phyloP scores from a whole-genome alignment of 2,797 vertebrate species.

The Thamnophis elegans region DNA sequence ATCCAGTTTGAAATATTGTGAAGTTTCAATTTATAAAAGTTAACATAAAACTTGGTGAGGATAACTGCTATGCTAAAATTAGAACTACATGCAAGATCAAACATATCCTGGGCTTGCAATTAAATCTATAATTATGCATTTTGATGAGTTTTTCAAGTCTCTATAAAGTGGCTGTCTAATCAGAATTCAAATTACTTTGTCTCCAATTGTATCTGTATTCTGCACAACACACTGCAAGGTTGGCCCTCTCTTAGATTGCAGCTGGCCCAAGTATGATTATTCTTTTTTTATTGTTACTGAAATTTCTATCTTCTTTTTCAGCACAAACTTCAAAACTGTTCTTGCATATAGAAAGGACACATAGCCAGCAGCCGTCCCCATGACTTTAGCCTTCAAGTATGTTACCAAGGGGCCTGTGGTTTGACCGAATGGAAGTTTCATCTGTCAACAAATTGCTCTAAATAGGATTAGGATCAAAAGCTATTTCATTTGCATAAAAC shows the following conservation, averaged over 20 bases:
- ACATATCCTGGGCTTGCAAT: constrained; percentile 8
- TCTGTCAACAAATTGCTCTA: background rate
- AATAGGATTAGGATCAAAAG: background rate
- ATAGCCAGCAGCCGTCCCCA: background rate
- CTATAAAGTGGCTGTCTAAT: background rate
- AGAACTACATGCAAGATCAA: constrained; percentile 13
- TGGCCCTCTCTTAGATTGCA: background rate
- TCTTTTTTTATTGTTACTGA: background rate
- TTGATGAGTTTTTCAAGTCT: constrained; percentile 21
- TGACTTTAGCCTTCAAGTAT: background rate
- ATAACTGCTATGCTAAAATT: constrained; percentile 17
- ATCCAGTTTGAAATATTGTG: constrained; percentile 16
- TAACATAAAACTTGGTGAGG: background rate
- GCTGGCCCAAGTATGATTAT: background rate
- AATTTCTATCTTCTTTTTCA: background rate
- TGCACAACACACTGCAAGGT: background rate
- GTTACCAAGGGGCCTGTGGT: background rate
- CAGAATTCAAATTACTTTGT: constrained; percentile 15
- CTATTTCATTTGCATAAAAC: background rate
- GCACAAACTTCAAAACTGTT: background rate
- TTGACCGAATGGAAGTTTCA: background rate
- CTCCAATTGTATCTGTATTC: background rate
- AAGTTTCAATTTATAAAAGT: constrained; percentile 20
- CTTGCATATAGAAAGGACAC: background rate
- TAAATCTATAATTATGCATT: constrained; percentile 20